phyloP scores from a whole-genome alignment of 2,797 vertebrate genomes.

The Macroramphosus scolopax region DNA sequence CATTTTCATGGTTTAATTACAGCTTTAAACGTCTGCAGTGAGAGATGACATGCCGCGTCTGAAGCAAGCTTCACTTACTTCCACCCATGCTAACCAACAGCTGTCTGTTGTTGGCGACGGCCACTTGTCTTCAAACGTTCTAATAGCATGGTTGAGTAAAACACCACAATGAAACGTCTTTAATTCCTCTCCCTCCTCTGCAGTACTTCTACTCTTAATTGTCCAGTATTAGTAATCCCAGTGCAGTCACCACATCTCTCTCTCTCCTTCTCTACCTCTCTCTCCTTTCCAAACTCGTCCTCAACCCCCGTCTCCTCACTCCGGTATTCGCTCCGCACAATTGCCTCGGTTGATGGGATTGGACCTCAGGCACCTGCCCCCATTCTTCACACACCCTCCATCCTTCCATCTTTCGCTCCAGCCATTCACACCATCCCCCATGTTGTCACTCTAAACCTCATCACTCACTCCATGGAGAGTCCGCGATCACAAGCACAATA shows the following conservation, averaged over 20 bases:
- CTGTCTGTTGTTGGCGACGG: too few relatives aligned
- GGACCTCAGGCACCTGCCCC: constrained; percentile 65
- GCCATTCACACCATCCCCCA: constrained; percentile 31
- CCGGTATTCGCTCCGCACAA: constrained; percentile 68
- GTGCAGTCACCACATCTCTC: constrained; percentile 34
- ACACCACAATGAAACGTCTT: too few relatives aligned
- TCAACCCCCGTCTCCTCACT: constrained; percentile 45
- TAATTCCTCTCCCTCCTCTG: too few relatives aligned
- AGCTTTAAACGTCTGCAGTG: too few relatives aligned
- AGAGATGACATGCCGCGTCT: too few relatives aligned
- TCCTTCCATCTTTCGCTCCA: constrained; percentile 41
- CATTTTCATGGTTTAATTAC: too few relatives aligned
- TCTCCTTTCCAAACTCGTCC: constrained; percentile 42
- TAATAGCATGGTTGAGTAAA: too few relatives aligned
- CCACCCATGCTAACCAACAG: too few relatives aligned
- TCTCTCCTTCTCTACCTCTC: constrained; percentile 22
- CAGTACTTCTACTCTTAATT: constrained; percentile 35
- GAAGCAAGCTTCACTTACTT: too few relatives aligned
- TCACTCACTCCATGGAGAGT: constrained; percentile 59
- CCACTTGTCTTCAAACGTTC: too few relatives aligned
- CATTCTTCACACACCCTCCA: constrained; percentile 52
- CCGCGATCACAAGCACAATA: constrained; percentile 51
- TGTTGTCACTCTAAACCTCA: constrained; percentile 64
- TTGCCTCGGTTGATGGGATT: constrained; percentile 76
- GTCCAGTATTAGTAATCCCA: constrained; percentile 20